Evolutionary conservation across 2,797 vertebrate species (phyloP).

Genomic region (Poeciliopsis paucimaculata): DNA sequence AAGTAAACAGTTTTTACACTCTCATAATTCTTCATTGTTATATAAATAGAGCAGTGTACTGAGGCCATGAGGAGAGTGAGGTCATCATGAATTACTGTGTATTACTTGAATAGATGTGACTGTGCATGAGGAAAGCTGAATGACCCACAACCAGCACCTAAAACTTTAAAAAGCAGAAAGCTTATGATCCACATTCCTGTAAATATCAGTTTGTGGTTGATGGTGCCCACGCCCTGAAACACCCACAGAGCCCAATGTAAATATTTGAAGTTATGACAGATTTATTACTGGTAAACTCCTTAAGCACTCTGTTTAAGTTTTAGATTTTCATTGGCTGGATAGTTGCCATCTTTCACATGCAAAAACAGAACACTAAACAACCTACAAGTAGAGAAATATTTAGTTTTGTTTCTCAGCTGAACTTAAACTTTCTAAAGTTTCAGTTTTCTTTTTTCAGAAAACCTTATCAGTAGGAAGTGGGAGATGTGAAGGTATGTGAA

Average conservation of each 20-base stretch:
- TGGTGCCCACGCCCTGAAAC: conserved; percentile 68
- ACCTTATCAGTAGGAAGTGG: conserved; percentile 23
- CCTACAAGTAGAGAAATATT: neutral
- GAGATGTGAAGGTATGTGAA: conserved; percentile 47
- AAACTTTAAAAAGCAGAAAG: conserved; percentile 64
- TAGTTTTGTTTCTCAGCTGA: neutral
- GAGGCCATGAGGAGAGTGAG: conserved; percentile 30
- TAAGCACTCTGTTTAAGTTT: conserved; percentile 29
- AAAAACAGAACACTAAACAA: neutral
- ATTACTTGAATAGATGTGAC: conserved; percentile 54
- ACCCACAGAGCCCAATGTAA: conserved; percentile 64
- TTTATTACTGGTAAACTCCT: conserved; percentile 43
- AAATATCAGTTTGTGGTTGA: conserved; percentile 77
- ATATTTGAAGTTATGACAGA: conserved; percentile 71
- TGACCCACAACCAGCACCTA: conserved; percentile 29
- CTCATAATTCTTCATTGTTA: conserved; percentile 15
- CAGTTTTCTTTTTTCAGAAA: neutral
- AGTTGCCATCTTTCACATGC: neutral
- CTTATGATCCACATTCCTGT: conserved; percentile 61
- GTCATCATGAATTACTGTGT: conserved; percentile 25
- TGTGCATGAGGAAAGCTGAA: conserved; percentile 42
- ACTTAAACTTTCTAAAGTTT: neutral
- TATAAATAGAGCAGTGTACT: neutral
- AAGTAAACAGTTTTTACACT: neutral
- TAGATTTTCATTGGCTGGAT: conserved; percentile 8